Conservation (phyloP, 2,113 vertebrate genomes). For the Sarotherodon lohbergeri region DNA sequence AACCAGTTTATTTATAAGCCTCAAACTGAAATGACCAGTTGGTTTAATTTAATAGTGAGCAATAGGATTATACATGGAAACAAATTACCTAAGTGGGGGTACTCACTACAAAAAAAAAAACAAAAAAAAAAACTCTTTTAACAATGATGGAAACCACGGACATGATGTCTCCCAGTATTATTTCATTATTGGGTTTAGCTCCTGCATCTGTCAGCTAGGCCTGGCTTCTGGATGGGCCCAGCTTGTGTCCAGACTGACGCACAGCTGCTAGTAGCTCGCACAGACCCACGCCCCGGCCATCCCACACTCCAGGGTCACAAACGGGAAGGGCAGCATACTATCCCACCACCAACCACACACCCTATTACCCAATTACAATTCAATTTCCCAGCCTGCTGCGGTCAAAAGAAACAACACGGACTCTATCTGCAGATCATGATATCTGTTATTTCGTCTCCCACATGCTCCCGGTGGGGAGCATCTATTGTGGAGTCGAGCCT, state of each 20-base stretch:
- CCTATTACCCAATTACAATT: slow-evolving; percentile 22
- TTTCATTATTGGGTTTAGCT: slow-evolving; percentile 70
- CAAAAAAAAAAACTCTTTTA: slow-evolving; percentile 55
- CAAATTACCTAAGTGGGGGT: slow-evolving; percentile 80
- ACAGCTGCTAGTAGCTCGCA: slow-evolving; percentile 57
- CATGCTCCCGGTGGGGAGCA: not conserved
- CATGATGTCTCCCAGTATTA: slow-evolving; percentile 74
- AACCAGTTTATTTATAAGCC: slow-evolving; percentile 76
- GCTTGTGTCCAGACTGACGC: slow-evolving; percentile 56
- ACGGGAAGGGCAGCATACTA: slow-evolving; percentile 24
- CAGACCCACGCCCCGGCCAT: not conserved
- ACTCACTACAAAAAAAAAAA: slow-evolving; percentile 40
- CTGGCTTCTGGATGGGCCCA: slow-evolving; percentile 54
- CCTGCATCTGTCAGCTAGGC: slow-evolving; percentile 68
- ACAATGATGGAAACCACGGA: slow-evolving; percentile 78
- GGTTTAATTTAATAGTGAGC: slow-evolving; percentile 77
- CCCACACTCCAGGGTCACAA: slow-evolving; percentile 32
- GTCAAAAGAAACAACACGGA: not conserved
- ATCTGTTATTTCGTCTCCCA: not conserved
- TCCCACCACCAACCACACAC: slow-evolving; percentile 10
- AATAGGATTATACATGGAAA: slow-evolving; percentile 79
- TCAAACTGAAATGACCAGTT: slow-evolving; percentile 77
- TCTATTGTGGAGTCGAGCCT: not conserved
- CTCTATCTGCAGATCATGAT: slow-evolving; percentile 4
- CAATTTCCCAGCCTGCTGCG: not conserved